phyloP scores from a whole-genome alignment of 2,888 invertebrate species.

The Drosophila engyochracea region DNA sequence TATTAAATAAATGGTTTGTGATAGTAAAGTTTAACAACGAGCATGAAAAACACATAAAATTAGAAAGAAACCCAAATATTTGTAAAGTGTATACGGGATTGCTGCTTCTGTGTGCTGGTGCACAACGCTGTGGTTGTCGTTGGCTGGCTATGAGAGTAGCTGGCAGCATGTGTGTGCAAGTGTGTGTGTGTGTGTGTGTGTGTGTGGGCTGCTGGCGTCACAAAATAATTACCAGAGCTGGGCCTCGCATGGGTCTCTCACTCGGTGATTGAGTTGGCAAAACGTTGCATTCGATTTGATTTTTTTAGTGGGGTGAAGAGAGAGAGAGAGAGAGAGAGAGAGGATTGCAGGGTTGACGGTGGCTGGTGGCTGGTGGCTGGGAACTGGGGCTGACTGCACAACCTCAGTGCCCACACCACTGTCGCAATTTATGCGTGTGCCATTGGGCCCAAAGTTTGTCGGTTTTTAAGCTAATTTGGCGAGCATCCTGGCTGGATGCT shows the following conservation, averaged over 20 bases:
- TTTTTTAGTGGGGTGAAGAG: constrained; percentile 55
- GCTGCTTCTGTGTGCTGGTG: constrained; percentile 31
- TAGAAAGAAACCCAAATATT: not conserved
- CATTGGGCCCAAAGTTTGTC: constrained; percentile 72
- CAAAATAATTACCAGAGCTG: constrained; percentile 80
- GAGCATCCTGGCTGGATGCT: constrained; percentile 54
- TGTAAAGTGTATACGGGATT: not conserved
- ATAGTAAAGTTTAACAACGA: not conserved
- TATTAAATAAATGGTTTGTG: not conserved
- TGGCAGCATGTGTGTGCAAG: constrained; percentile 1
- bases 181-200: constrained; percentile 4
- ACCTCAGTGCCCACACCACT: not conserved
- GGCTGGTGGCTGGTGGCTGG: not conserved
- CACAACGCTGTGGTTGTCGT: constrained; percentile 43
- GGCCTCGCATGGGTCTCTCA: constrained; percentile 58
- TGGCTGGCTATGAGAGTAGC: constrained; percentile 7
- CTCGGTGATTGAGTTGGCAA: constrained; percentile 83
- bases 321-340: not conserved
- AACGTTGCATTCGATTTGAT: constrained; percentile 80
- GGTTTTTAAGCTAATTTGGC: constrained; percentile 81
- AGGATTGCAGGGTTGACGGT: not conserved
- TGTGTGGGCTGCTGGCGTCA: constrained; percentile 63
- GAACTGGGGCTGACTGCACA: not conserved
- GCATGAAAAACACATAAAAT: not conserved
- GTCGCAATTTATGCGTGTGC: constrained; percentile 69